Percentiles rank a stretch among this genome's conserved stretches.
Evolutionary conservation across 2,888 invertebrate species (phyloP).

Genomic region (Drosophila kuntzei): DNA sequence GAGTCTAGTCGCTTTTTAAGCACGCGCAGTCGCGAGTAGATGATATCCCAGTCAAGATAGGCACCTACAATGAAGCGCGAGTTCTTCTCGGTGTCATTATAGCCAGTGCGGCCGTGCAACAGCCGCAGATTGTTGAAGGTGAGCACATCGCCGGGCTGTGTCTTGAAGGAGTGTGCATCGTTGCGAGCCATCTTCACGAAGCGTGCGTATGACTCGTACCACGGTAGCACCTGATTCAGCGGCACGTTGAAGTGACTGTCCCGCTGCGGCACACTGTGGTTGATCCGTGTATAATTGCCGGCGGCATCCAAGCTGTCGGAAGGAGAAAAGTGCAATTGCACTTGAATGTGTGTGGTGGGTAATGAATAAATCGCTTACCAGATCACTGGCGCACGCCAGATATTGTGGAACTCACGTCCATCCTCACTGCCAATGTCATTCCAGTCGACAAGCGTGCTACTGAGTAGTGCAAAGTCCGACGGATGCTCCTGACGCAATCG

Average conservation of each 20-base stretch:
- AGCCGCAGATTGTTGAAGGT: conserved; percentile 91
- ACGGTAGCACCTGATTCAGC: conserved; percentile 87
- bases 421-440: conserved; percentile 89
- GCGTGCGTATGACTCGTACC: conserved; percentile 89
- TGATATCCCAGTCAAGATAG: conserved; percentile 92
- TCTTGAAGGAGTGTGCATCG: conserved; percentile 89
- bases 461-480: conserved; percentile 87
- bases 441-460: conserved; percentile 89
- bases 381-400: conserved; percentile 88
- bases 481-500: conserved; percentile 87
- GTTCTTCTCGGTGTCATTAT: conserved; percentile 87
- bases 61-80: conserved; percentile 89
- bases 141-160: conserved; percentile 89
- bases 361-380: conserved; percentile 84
- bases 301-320: conserved; percentile 81
- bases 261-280: conserved; percentile 91
- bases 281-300: conserved; percentile 88
- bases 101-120: conserved; percentile 90
- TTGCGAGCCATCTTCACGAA: conserved; percentile 88
- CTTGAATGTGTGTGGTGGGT: not conserved
- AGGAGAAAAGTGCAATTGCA: not conserved
- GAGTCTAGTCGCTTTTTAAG: conserved; percentile 61
- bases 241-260: conserved; percentile 89
- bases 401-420: conserved; percentile 88
- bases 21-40: conserved; percentile 88